Conservation (phyloP, 2,888 invertebrate species). For the Lepidochrysops patricia region DNA sequence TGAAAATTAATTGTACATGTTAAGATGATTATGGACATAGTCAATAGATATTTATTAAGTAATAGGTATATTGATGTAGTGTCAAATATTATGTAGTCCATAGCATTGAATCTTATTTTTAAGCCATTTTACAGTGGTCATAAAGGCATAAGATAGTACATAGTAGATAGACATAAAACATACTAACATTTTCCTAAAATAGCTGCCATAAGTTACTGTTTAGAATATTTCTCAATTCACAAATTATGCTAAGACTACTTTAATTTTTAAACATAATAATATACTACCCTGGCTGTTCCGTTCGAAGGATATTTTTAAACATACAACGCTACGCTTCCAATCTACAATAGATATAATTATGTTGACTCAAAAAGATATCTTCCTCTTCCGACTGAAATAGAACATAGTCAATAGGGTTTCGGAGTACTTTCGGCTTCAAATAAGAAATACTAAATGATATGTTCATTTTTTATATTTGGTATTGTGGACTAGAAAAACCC, state of each 20-base stretch:
- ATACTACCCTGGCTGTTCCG: not conserved
- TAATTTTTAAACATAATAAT: not conserved
- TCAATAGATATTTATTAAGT: not conserved
- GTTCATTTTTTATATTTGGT: constrained; percentile 5
- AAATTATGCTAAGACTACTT: not conserved
- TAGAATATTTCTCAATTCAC: not conserved
- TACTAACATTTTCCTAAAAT: not conserved
- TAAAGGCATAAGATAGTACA: not conserved
- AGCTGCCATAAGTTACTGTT: not conserved
- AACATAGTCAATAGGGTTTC: constrained; percentile 19
- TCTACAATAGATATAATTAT: not conserved
- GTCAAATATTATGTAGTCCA: not conserved
- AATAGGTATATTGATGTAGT: not conserved
- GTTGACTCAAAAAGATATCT: constrained; percentile 25
- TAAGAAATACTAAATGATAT: constrained; percentile 34
- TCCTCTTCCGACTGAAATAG: constrained; percentile 52
- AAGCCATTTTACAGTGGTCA: not conserved
- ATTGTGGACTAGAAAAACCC: constrained; percentile 3
- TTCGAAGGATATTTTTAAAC: not conserved
- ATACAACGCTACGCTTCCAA: not conserved
- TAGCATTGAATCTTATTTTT: not conserved
- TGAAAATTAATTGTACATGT: not conserved
- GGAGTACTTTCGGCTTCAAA: not conserved
- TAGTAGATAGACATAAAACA: not conserved
- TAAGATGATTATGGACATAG: not conserved